Base-by-base conservation (phyloP, 2,797 vertebrate species). In the Tolypeutes matacus region DNA sequence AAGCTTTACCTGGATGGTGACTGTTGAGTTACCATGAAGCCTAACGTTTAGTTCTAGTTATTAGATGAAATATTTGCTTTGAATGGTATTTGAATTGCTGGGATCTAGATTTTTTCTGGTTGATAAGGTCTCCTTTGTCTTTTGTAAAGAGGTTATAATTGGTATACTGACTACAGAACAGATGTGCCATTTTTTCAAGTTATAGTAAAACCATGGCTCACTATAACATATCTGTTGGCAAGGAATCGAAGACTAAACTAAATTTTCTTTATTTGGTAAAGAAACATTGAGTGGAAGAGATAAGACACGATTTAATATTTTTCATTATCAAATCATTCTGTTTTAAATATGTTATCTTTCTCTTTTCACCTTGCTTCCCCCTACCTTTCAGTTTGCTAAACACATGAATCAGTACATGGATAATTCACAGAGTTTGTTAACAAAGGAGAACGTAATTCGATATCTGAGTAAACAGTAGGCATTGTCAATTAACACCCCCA, bases 21-120 rank as follows among this genome's bases (percentile, higher is more conserved):
- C 65, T n/a, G 29, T 0, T 25, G 56, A 80, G 78, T 34, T 95
- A 51, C 60, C 77, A n/a, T 2, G 25, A 94, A 46, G 65, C 60
- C 77, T 80, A 80, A 81, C 77, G 85, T 93, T 94, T 84, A 90
- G 81, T 67, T 92, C 78, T 62, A 69, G 83, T 78, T 94, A 93
- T 83, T 69, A 81, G 88, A 86, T 81, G 73, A 91, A 86, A 76
- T 92, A 76, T 83, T 92, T 93, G 64, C 76, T 93, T 83, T 56
- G 69, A 93, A 73, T 94, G 60, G 75, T 53, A 89, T 94, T 83
- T 77, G 76, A 77, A 67, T 72, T 31, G 42, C 65, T 20, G 89
- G 58, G 31, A 76, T 86, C 95, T 60, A 86, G 70, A 86, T 84
- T 86, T 34, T 34, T 93, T 51, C 70, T 89, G 56, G 88, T 51